A percentile compares a stretch with the other conserved stretches of the same genome.
Evolutionary conservation across 2,797 vertebrate species (phyloP).

Genomic region (Rallus crepitans): DNA sequence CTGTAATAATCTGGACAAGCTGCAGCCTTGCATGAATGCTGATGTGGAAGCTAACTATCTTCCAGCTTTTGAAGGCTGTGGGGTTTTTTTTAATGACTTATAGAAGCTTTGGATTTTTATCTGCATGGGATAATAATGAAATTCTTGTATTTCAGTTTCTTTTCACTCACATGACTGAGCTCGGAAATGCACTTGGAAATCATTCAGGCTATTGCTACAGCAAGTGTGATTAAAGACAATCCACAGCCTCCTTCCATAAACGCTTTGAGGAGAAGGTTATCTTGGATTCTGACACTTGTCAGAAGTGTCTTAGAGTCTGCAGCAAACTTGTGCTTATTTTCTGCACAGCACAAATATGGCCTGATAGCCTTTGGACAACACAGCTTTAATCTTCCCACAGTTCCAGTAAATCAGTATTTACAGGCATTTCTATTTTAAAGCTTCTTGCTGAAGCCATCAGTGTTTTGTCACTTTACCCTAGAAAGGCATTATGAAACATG

Average conservation of each 20-base stretch:
- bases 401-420: not conserved
- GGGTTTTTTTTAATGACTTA: not conserved
- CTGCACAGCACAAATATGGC: not conserved
- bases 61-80: not conserved
- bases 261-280: not conserved
- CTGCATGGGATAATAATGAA: not conserved
- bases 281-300: not conserved
- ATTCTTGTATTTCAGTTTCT: not conserved
- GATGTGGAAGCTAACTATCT: not conserved
- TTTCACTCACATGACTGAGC: not conserved
- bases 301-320: not conserved
- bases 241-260: not conserved
- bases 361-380: not conserved
- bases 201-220: not conserved
- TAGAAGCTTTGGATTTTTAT: not conserved
- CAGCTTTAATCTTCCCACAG: not conserved
- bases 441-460: not conserved
- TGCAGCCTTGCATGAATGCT: not conserved
- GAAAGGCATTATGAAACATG: not conserved
- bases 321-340: not conserved
- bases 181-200: not conserved
- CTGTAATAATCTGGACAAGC: not conserved
- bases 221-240: not conserved
- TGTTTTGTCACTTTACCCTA: not conserved
- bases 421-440: not conserved